Evolutionary conservation across 1,140 invertebrate species (phyloP).

Genomic region (Hylyphantes graminicola): DNA sequence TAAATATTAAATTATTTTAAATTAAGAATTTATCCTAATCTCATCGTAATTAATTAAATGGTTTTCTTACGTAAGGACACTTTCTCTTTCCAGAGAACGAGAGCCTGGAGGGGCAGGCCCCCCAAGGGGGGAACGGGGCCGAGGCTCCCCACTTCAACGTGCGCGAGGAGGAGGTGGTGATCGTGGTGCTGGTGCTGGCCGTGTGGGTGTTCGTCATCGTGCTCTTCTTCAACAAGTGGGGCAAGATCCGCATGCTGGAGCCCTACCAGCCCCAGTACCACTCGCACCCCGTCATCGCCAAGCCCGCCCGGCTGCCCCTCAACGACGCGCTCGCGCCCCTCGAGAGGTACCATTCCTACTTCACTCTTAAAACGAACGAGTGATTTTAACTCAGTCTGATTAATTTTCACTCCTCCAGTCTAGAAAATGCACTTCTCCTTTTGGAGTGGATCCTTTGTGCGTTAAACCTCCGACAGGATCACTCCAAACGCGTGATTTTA

Average conservation of each 20-base stretch:
- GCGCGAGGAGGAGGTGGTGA: conserved; percentile 84
- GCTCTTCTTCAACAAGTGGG: conserved; percentile 86
- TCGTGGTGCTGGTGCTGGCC: conserved; percentile 85
- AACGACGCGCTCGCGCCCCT: conserved; percentile 42
- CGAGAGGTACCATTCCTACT: neutral
- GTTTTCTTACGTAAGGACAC: no score
- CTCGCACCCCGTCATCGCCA: conserved; percentile 44
- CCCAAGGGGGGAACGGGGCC: neutral
- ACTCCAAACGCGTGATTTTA: no score
- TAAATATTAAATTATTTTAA: no score
- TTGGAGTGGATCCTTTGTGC: no score
- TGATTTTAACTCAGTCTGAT: no score
- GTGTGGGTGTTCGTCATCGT: conserved; percentile 90
- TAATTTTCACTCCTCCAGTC: no score
- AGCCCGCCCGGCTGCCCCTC: conserved; percentile 33
- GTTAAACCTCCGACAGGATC: no score
- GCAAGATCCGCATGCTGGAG: conserved; percentile 89
- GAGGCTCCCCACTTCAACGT: conserved; percentile 72
- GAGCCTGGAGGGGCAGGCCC: conserved; percentile 47
- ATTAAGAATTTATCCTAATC: no score
- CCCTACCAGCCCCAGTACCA: conserved; percentile 89
- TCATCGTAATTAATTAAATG: neutral
- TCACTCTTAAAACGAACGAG: no score
- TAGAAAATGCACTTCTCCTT: no score
- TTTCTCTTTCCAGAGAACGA: conserved; percentile 53